These are phyloP conservation scores for Rhodeus uyekii DNA, from an alignment of 2,797 vertebrate species.

Conservation along the genomic window DNA sequence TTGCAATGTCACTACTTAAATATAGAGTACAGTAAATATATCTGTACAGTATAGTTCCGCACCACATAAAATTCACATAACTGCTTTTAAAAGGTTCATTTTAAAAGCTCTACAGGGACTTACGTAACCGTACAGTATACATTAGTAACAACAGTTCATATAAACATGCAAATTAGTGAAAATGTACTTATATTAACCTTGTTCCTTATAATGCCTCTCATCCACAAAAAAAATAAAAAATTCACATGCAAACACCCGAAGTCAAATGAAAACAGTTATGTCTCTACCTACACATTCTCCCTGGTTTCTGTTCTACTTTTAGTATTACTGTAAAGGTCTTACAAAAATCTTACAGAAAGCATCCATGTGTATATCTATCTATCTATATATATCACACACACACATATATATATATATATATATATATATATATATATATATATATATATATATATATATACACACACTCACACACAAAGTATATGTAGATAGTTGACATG, in stretches of 20 bases:
- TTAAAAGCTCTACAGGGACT: slow-evolving; percentile 25
- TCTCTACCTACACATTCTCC: not conserved
- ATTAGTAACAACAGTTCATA: slow-evolving; percentile 43
- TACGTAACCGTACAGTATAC: slow-evolving; percentile 31
- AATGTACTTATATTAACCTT: slow-evolving; percentile 5
- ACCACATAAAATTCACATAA: slow-evolving; percentile 17
- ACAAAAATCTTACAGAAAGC: not conserved
- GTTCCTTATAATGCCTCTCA: slow-evolving; percentile 37
- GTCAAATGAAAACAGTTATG: not conserved
- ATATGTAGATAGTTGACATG: not conserved
- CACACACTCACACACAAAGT: not conserved
- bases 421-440: not conserved
- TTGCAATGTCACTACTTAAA: slow-evolving; percentile 53
- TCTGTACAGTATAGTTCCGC: slow-evolving; percentile 12
- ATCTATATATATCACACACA: not conserved
- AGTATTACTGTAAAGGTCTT: not conserved
- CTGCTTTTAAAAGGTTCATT: slow-evolving; percentile 39
- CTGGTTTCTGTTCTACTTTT: not conserved
- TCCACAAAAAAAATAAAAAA: slow-evolving; percentile 21
- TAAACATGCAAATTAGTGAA: slow-evolving; percentile 39
- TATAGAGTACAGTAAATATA: too few relatives aligned
- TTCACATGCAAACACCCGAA: not conserved
- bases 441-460: not conserved
- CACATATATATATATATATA: not conserved
- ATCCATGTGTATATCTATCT: not conserved